A percentile compares a stretch with the other conserved stretches of the same genome.
These are phyloP conservation scores for Trachelipus rathkii DNA, from an alignment of 1,140 invertebrate genomes.

Conservation along the genomic window DNA sequence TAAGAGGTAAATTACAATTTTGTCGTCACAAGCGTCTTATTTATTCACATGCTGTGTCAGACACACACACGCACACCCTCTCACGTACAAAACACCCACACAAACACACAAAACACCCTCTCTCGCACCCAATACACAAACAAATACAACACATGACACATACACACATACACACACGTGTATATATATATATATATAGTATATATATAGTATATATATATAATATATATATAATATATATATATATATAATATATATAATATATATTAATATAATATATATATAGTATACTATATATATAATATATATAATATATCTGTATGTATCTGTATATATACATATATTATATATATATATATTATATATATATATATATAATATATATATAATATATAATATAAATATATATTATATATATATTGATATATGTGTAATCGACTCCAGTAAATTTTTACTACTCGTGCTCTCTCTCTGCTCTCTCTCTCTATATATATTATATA, in stretches of 20 bases:
- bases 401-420: not conserved
- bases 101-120: no score
- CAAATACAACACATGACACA: no score
- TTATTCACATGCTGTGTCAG: not conserved
- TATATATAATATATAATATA: slow-evolving; percentile 3
- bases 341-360: slow-evolving; percentile 20
- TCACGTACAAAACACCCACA: no score
- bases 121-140: no score
- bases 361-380: slow-evolving; percentile 25
- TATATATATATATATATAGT: slow-evolving; percentile 10
- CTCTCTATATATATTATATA: no score
- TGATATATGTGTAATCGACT: no score
- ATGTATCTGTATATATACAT: not conserved
- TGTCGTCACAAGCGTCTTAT: not conserved
- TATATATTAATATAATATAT: not conserved
- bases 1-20: not conserved
- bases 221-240: slow-evolving; percentile 4
- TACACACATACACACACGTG: not conserved
- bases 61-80: not conserved
- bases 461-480: no score
- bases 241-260: not conserved
- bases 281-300: not conserved
- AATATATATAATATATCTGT: not conserved
- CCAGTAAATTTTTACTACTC: no score
- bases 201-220: slow-evolving; percentile 8